Base-by-base conservation (phyloP, 2,113 vertebrate genomes). In the Cygnus atratus region DNA sequence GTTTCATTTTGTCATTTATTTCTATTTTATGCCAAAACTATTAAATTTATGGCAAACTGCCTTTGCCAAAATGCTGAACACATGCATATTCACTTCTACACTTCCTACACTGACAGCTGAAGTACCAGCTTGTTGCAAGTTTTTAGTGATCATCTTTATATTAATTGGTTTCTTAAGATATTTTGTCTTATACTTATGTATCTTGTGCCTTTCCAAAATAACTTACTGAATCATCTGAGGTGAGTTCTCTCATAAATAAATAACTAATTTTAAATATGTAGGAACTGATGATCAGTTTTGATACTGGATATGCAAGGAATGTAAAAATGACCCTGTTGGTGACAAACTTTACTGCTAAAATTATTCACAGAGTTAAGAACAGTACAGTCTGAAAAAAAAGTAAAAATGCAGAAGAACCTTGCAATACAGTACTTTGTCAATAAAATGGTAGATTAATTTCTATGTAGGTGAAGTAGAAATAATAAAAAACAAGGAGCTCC, bases 31-130 rank as follows among this genome's bases (percentile, higher is more conserved):
- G 52, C 57, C 57, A 91, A 79, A 95, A 46, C 68, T 6, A 82
- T 41, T 68, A 39, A 10, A 72, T 84, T 79, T 59, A 43, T 66
- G 26, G 28, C 26, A 55, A 29, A 29, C 52, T 55, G 26, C 14
- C 19, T 91, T 89, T 90, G 39, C n/a, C 71, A 91, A 95, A 91
- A 75, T 79, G 6, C 39, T 85, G 22, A 57, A 85, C 3, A 6
- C 20, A 28, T 68, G 35, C 11, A 17, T 52, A 75, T 72, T 82
- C 61, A 84, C 43, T 87, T 87, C 50, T 59, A 35, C 37, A 63
- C 70, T 89, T 94, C 81, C 68, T 52, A 92, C n/a, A 71, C 28
- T 92, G 65, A 59, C 80, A 91, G 61, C 66, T 91, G 84, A 94
- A 16, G 8, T 68, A 78, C 14, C 66, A 87, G 37, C 57, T 84